Conservation (phyloP, 2,888 invertebrate genomes). For the Rhamphomyia laevipes region DNA sequence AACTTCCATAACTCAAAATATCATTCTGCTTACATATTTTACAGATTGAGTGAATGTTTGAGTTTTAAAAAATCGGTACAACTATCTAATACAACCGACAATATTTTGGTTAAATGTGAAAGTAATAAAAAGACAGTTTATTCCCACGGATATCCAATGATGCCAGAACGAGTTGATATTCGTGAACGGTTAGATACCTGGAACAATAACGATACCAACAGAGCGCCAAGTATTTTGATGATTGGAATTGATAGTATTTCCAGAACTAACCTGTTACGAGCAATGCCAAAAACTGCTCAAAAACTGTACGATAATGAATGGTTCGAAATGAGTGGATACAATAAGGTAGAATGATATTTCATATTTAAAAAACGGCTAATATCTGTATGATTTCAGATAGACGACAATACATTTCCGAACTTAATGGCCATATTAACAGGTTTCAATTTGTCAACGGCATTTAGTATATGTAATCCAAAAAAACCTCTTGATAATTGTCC, state of each 20-base stretch:
- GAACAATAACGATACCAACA: slow-evolving; percentile 19
- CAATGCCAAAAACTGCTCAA: slow-evolving; percentile 59
- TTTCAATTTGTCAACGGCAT: slow-evolving; percentile 39
- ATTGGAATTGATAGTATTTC: slow-evolving; percentile 82
- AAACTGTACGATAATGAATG: slow-evolving; percentile 57
- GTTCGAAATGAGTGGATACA: slow-evolving; percentile 62
- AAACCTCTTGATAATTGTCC: slow-evolving; percentile 51
- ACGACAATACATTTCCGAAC: slow-evolving; percentile 85
- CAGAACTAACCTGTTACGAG: slow-evolving; percentile 59
- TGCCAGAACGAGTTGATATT: slow-evolving; percentile 41
- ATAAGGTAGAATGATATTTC: slow-evolving; percentile 45
- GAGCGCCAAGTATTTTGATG: slow-evolving; percentile 54
- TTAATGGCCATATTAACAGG: slow-evolving; percentile 73
- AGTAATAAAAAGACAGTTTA: slow-evolving; percentile 27
- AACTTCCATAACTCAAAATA: no score
- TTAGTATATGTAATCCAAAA: slow-evolving; percentile 35
- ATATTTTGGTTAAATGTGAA: slow-evolving; percentile 42
- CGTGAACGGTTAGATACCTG: slow-evolving; percentile 35
- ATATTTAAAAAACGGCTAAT: not conserved
- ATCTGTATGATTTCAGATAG: slow-evolving; percentile 43
- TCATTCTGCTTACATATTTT: not conserved
- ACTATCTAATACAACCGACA: slow-evolving; percentile 35
- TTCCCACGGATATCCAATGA: slow-evolving; percentile 42
- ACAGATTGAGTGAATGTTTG: slow-evolving; percentile 34
- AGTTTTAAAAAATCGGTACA: slow-evolving; percentile 34